phyloP scores from a whole-genome alignment of 92 coral and sea anemone genomes.

The Pocillopora grandis region DNA sequence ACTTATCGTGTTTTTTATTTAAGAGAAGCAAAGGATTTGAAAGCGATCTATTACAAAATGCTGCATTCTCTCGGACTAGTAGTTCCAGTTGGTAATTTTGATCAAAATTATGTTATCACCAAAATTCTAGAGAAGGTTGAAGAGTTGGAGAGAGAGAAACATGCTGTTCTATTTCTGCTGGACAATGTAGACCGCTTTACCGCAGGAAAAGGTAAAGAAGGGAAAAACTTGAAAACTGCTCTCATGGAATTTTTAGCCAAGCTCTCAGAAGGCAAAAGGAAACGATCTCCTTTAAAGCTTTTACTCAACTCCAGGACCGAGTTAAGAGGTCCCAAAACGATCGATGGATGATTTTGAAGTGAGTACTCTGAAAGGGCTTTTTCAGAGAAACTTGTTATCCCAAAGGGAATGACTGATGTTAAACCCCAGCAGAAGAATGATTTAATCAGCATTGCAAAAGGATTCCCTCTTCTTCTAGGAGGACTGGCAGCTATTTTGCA shows the following conservation, averaged over 20 bases:
- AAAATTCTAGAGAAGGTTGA: neutral
- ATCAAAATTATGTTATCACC: neutral
- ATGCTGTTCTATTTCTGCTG: conserved; percentile 3
- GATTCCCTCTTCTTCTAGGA: no score
- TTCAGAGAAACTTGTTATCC: no score
- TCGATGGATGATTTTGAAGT: neutral
- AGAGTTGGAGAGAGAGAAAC: neutral
- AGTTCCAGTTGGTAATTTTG: neutral
- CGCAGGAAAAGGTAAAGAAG: conserved; percentile 6
- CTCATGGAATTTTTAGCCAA: neutral
- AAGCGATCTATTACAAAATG: conserved; percentile 13
- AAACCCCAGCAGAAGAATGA: no score
- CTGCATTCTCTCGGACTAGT: conserved; percentile 6
- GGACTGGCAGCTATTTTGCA: no score
- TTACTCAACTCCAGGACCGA: neutral
- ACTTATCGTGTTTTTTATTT: no score
- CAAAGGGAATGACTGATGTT: no score
- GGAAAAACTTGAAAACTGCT: conserved; percentile 1
- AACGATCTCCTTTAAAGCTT: neutral
- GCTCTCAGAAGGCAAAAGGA: neutral
- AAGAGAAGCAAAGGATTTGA: conserved; percentile 1
- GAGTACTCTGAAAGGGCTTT: neutral
- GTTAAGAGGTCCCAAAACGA: neutral
- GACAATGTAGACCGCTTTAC: neutral
- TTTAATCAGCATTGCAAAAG: no score